Evolutionary conservation across 2,113 vertebrate genomes (phyloP).

Genomic region (Solenodon paradoxus): DNA sequence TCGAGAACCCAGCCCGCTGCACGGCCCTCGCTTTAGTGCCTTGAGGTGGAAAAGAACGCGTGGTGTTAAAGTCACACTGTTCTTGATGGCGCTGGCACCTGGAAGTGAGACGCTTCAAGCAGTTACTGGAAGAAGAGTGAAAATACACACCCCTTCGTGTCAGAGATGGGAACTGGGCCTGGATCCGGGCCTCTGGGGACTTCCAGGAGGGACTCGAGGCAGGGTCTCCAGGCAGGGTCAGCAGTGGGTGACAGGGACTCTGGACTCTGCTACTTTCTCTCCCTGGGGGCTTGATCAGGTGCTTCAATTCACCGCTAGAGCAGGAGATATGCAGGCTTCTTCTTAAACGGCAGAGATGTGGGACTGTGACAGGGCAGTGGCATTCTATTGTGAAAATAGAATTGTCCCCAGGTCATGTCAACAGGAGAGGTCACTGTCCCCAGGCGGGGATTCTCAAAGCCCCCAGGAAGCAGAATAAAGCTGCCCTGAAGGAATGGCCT

Average conservation of each 20-base stretch:
- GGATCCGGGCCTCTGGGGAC: neutral
- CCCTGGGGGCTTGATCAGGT: neutral
- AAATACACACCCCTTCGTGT: neutral
- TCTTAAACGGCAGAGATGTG: too few species aligned
- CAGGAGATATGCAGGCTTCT: too few species aligned
- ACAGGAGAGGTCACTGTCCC: too few species aligned
- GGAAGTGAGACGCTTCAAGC: neutral
- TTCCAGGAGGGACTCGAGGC: neutral
- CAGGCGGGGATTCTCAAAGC: neutral
- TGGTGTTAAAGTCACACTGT: neutral
- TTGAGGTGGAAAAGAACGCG: neutral
- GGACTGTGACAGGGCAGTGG: too few species aligned
- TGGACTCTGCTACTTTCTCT: neutral
- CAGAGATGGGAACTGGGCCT: neutral
- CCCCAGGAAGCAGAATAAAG: too few species aligned
- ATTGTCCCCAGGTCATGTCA: too few species aligned
- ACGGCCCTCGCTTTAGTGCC: neutral
- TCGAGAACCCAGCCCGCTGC: neutral
- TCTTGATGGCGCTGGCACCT: neutral
- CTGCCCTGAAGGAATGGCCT: neutral
- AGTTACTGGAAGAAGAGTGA: neutral
- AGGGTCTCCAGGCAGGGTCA: too few species aligned
- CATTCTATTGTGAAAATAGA: too few species aligned
- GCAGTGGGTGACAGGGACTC: neutral
- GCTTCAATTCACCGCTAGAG: fast-evolving